phyloP scores from a whole-genome alignment of 1,140 invertebrate species.

The Plectrocnemia conspersa region DNA sequence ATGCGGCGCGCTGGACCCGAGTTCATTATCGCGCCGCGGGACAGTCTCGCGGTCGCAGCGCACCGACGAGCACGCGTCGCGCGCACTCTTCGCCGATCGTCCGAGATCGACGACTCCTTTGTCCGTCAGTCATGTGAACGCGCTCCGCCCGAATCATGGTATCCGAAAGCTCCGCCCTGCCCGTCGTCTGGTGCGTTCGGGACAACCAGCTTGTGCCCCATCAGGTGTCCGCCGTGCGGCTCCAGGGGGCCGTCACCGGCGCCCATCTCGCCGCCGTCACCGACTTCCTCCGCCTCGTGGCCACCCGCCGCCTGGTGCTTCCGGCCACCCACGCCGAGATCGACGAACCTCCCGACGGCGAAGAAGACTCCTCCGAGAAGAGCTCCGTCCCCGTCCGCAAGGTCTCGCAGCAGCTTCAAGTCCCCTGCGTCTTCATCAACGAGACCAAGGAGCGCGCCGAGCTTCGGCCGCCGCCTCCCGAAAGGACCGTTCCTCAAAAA shows the following conservation, averaged over 20 bases:
- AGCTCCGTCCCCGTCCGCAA: constrained; percentile 45
- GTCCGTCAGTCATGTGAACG: neutral
- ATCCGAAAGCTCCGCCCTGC: constrained; percentile 51
- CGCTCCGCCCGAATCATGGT: constrained; percentile 45
- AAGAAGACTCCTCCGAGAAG: constrained; percentile 32
- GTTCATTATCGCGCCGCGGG: constrained; percentile 25
- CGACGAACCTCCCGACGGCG: constrained; percentile 41
- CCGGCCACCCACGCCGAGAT: constrained; percentile 46
- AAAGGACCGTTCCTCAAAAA: constrained; percentile 42
- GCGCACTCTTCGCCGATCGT: neutral
- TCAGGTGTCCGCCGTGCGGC: constrained; percentile 57
- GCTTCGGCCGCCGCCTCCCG: constrained; percentile 40
- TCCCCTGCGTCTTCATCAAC: constrained; percentile 50
- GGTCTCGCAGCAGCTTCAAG: constrained; percentile 51
- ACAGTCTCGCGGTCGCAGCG: neutral
- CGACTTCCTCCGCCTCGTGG: constrained; percentile 56
- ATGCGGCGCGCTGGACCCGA: constrained; percentile 11
- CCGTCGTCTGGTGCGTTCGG: constrained; percentile 60
- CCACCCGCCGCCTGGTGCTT: constrained; percentile 55
- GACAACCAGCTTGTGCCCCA: constrained; percentile 60
- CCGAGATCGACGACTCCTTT: neutral
- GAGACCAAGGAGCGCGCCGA: constrained; percentile 47
- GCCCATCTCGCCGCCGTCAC: constrained; percentile 59
- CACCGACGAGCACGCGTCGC: neutral
- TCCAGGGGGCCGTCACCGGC: constrained; percentile 57